These are phyloP conservation scores for Leptodirus hochenwartii DNA, from an alignment of 2,888 invertebrate genomes.

Conservation along the genomic window DNA sequence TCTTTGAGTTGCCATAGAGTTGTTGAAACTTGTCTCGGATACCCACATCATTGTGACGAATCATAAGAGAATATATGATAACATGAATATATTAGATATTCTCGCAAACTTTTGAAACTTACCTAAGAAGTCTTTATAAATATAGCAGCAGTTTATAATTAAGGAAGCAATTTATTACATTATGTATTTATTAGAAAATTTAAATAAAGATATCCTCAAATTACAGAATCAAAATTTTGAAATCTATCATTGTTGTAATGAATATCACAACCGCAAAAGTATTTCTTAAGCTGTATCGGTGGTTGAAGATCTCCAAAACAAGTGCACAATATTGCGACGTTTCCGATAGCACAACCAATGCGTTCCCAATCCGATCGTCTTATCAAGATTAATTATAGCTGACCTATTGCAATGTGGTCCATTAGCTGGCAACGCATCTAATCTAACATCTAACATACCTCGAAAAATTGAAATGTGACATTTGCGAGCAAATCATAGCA, in stretches of 20 bases:
- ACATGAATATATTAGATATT: too few relatives aligned
- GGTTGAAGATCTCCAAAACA: too few relatives aligned
- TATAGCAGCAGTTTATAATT: too few relatives aligned
- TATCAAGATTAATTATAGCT: constrained; percentile 17
- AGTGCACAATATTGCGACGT: constrained; percentile 13
- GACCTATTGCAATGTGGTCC: constrained; percentile 14
- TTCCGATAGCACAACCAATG: constrained; percentile 21
- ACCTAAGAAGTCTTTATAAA: too few relatives aligned
- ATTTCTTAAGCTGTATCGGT: constrained; percentile 17
- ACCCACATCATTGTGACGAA: too few relatives aligned
- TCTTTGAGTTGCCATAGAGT: too few relatives aligned
- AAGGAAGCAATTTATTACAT: too few relatives aligned
- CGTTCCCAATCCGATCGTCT: constrained; percentile 14
- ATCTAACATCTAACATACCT: too few relatives aligned
- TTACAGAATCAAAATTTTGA: constrained; percentile 16
- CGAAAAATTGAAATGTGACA: constrained; percentile 17
- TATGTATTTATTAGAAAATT: constrained; percentile 13
- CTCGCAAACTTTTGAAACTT: too few relatives aligned
- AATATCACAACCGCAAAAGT: constrained; percentile 12
- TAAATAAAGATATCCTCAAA: constrained; percentile 19
- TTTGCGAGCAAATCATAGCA: constrained; percentile 16
- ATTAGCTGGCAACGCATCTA: too few relatives aligned
- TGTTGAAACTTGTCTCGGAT: too few relatives aligned
- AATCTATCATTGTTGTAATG: constrained; percentile 16
- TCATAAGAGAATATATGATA: too few relatives aligned